Percentiles rank a stretch among this genome's conserved stretches.
These are phyloP conservation scores for Bambusicola thoracicus DNA, from an alignment of 2,113 vertebrate genomes.

Conservation along the genomic window DNA sequence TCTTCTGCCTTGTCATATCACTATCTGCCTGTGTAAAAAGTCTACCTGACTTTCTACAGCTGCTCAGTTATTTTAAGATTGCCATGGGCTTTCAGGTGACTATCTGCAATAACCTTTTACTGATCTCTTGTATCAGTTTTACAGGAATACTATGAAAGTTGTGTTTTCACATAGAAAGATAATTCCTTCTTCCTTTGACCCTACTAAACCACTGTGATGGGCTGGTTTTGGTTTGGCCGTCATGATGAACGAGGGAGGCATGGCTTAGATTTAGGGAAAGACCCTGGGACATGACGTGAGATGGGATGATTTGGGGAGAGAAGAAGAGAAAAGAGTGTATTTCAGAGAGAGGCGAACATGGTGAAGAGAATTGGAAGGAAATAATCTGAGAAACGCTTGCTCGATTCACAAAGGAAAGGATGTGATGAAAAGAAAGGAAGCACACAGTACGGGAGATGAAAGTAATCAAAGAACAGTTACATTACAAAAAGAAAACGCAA, in stretches of 20 bases:
- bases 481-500: not conserved
- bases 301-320: not conserved
- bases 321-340: not conserved
- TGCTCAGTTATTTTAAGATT: not conserved
- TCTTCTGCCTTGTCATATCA: no score
- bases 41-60: no score
- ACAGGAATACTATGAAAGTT: not conserved
- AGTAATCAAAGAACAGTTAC: not conserved
- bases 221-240: not conserved
- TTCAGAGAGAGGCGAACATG: not conserved
- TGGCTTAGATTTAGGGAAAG: not conserved
- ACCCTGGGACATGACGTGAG: not conserved
- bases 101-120: not conserved
- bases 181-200: fast-evolving
- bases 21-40: no score
- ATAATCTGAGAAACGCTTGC: not conserved
- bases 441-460: not conserved
- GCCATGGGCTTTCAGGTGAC: not conserved
- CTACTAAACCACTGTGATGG: fast-evolving
- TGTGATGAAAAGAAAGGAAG: not conserved
- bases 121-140: not conserved
- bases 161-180: not conserved
- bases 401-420: not conserved
- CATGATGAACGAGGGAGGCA: not conserved
- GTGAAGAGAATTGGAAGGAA: not conserved